These are phyloP conservation scores for Tenthredo scrophulariae DNA, from an alignment of 2,888 invertebrate species.

Conservation along the genomic window DNA sequence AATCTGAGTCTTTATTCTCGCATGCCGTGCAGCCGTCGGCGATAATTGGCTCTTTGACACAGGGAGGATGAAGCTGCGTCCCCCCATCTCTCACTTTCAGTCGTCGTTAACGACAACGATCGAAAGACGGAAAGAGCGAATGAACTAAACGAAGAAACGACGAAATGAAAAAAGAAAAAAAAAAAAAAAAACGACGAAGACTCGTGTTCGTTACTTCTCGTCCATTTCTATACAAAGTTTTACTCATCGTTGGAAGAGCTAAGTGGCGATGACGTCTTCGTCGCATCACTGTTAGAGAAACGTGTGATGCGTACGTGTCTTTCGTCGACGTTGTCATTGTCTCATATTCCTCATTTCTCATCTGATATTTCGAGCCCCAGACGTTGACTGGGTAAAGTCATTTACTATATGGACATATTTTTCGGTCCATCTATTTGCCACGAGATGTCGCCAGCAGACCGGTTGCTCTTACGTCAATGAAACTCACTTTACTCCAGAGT, in stretches of 20 bases:
- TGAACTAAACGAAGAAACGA: background rate
- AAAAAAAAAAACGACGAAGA: background rate
- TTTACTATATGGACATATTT: slow-evolving; percentile 5
- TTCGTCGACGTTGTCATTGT: slow-evolving; percentile 10
- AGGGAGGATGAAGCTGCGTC: slow-evolving; percentile 2
- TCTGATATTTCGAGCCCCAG: background rate
- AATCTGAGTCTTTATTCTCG: slow-evolving; percentile 16
- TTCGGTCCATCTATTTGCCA: slow-evolving; percentile 23
- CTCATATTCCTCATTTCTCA: background rate
- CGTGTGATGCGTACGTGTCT: background rate
- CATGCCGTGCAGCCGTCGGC: slow-evolving; percentile 53
- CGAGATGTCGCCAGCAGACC: slow-evolving; percentile 45
- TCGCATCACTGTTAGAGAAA: background rate
- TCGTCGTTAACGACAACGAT: slow-evolving; percentile 45
- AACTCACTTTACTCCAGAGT: background rate
- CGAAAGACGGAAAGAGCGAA: slow-evolving; percentile 21
- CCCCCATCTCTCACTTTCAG: slow-evolving; percentile 25
- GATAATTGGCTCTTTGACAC: slow-evolving; percentile 55
- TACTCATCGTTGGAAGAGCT: background rate
- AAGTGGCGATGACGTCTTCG: background rate
- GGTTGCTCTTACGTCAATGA: slow-evolving; percentile 1
- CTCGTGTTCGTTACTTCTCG: background rate
- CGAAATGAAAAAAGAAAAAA: no score
- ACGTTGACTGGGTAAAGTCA: slow-evolving; percentile 15
- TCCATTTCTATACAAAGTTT: background rate